Base-by-base conservation (phyloP, 2,888 invertebrate species). In the Tortricodes alternella region DNA sequence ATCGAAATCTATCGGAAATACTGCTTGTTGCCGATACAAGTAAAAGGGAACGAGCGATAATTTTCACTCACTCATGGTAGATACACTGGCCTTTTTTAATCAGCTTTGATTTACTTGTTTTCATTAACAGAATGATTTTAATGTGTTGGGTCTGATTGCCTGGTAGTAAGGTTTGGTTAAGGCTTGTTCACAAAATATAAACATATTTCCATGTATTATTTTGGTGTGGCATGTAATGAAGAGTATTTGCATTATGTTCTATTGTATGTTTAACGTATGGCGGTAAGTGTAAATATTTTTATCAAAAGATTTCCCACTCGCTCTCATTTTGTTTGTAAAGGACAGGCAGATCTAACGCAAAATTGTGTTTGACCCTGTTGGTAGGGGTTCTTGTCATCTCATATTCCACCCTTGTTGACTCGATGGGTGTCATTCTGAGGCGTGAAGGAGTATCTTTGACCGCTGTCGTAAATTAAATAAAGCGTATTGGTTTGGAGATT, bases 321-420 rank as follows among this genome's bases (percentile, higher is more conserved):
- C 15, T 15, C 39, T 23, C 11, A 15, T 39, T 2, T 13, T 23
- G 9, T 39, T 39, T 39, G 23, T 23, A 39, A 39, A 13, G 15
- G 23, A 39, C 39, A 15, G 13, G 21, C 8, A 3, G 21, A 39
- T n/a, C 39, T 13, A 16, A 23, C 39, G 15, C 15, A 3, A 8
- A 15, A 23, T 23, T 39, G 1, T 2, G 23, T 13, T 23, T 39
- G 39, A 39, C 8, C 11, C 18, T 29, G 29, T 32, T 18, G 27
- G 23, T 23, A 11, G 16, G 44, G 29, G 19, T 18, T 11, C 19
- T 13, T 41, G 41, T 41, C 29, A 44, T 44, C 44, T 44, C 24
- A 13, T 18, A 19, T 44, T 32, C 44, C 19, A 18, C 46, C 46
- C 46, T 34, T 46, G 46, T 46, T 46, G 46, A 46, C 21, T 15